phyloP scores from a whole-genome alignment of 2,888 invertebrate species.

The Mechanitis mazaeus region DNA sequence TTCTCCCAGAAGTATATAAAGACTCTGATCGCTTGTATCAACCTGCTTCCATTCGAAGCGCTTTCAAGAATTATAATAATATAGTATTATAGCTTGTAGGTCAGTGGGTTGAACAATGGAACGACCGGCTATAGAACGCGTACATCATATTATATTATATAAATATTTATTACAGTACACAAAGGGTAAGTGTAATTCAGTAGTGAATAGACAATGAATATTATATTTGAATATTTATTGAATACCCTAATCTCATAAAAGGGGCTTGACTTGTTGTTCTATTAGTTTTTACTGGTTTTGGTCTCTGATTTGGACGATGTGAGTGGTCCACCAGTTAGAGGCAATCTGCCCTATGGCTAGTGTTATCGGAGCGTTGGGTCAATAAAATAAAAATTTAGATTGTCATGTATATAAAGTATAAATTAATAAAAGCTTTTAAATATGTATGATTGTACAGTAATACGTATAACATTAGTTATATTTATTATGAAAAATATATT shows the following conservation, averaged over 20 bases:
- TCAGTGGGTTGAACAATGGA: neutral
- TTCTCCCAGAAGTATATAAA: neutral
- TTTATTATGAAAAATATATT: too few species aligned
- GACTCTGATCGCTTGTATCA: neutral
- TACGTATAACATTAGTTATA: too few species aligned
- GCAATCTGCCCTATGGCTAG: conserved; percentile 8
- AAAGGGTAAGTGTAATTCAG: neutral
- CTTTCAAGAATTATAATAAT: neutral
- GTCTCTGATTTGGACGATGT: conserved; percentile 9
- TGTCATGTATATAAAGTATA: conserved; percentile 3
- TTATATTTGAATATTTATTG: conserved; percentile 3
- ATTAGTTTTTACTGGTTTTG: conserved; percentile 13
- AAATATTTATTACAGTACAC: neutral
- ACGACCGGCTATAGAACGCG: neutral
- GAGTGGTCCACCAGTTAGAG: conserved; percentile 14
- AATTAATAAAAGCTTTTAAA: neutral
- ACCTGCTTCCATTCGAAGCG: neutral
- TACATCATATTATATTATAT: neutral
- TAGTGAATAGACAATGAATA: neutral
- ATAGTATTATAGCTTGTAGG: neutral
- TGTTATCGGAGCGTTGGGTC: conserved; percentile 10
- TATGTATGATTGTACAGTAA: neutral
- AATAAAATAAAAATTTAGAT: conserved; percentile 4
- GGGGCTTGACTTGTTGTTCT: neutral
- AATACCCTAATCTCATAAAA: neutral